Evolutionary conservation across 2,797 vertebrate genomes (phyloP).

Genomic region (Coracias cyanogaster): DNA sequence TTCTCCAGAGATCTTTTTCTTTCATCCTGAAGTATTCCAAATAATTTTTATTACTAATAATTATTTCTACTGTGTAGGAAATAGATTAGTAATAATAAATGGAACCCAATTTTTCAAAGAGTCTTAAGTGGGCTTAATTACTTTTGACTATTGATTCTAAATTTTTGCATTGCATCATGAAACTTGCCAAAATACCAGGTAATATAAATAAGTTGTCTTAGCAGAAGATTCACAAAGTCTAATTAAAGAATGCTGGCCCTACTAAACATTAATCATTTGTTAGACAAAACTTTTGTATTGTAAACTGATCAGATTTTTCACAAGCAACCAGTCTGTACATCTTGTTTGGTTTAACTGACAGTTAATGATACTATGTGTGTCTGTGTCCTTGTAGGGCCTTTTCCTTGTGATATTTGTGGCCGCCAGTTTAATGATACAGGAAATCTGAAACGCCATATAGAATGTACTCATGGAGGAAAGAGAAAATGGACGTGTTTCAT

Average conservation of each 20-base stretch:
- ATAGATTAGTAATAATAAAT: background rate
- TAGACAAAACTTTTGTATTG: background rate
- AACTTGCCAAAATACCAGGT: background rate
- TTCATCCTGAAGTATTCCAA: background rate
- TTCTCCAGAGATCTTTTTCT: background rate
- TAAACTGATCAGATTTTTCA: background rate
- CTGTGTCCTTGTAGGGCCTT: slow-evolving; percentile 85
- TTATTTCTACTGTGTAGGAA: background rate
- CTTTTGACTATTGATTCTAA: background rate
- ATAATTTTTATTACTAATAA: background rate
- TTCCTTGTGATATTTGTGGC: slow-evolving; percentile 98
- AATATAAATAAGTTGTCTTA: background rate
- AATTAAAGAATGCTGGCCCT: background rate
- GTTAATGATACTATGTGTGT: background rate
- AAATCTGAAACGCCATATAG: slow-evolving; percentile 95
- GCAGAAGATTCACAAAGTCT: background rate
- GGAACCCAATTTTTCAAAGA: background rate
- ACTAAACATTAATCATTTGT: background rate
- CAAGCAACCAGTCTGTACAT: background rate
- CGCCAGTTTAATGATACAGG: slow-evolving; percentile 97
- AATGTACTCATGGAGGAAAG: slow-evolving; percentile 97
- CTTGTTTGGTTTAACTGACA: background rate
- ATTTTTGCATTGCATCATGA: background rate
- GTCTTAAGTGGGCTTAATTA: background rate
- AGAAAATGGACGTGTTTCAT: slow-evolving; percentile 97